Evolutionary conservation across 2,113 vertebrate genomes (phyloP).

Genomic region (Myrmecobius fasciatus): DNA sequence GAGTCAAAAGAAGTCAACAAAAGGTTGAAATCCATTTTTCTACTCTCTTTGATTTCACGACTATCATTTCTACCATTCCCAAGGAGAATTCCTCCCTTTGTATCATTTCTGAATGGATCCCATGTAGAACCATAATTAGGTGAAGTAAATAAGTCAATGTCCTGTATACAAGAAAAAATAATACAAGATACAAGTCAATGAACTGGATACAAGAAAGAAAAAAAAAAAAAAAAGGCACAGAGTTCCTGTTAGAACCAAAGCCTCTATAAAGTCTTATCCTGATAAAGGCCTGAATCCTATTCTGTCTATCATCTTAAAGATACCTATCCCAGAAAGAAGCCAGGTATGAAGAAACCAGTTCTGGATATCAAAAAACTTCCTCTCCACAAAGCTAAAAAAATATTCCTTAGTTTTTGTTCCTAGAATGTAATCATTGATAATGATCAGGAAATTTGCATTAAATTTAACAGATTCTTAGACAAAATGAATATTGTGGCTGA

Average conservation of each 20-base stretch:
- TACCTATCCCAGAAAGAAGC: background rate
- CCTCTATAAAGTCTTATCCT: no score
- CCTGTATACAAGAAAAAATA: background rate
- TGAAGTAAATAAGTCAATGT: background rate
- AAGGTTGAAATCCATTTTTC: background rate
- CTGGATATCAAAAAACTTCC: background rate
- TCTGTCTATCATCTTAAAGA: background rate
- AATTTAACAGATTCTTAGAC: background rate
- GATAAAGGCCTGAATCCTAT: background rate
- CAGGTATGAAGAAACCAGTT: background rate
- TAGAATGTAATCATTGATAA: slow-evolving; percentile 1
- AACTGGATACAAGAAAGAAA: background rate
- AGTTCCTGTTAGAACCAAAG: background rate
- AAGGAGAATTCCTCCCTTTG: slow-evolving; percentile 13
- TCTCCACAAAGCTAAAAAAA: background rate
- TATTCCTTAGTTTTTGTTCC: background rate
- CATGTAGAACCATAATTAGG: background rate
- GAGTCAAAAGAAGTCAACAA: background rate
- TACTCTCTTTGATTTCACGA: background rate
- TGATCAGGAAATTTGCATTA: background rate
- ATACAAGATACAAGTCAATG: no score
- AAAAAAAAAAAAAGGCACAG: background rate
- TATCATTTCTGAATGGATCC: background rate
- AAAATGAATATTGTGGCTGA: background rate
- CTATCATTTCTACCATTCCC: background rate